These are phyloP conservation scores for Perca schrenkii DNA, from an alignment of 2,113 vertebrate genomes.

Conservation along the genomic window DNA sequence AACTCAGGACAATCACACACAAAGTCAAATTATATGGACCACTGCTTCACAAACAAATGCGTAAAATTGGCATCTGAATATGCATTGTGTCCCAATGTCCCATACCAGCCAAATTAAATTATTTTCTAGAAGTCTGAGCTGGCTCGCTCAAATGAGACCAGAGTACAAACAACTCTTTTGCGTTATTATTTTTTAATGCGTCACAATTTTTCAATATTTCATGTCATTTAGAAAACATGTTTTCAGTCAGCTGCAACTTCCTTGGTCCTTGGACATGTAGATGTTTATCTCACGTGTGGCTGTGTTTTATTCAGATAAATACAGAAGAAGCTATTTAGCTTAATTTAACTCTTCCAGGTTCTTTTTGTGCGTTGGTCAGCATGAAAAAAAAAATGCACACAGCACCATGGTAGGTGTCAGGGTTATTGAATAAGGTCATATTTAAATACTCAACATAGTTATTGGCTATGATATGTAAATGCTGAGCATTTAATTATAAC, in stretches of 20 bases:
- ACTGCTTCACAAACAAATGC: constrained; percentile 75
- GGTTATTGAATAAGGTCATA: background rate
- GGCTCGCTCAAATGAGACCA: constrained; percentile 65
- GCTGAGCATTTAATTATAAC: background rate
- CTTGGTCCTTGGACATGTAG: background rate
- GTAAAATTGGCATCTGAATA: constrained; percentile 80
- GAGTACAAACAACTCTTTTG: constrained; percentile 30
- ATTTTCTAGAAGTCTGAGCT: constrained; percentile 52
- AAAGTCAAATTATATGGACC: constrained; percentile 79
- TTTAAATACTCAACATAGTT: background rate
- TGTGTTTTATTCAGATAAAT: background rate
- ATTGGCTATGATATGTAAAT: background rate
- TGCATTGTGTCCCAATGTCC: constrained; percentile 76
- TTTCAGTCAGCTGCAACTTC: background rate
- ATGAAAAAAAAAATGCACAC: background rate
- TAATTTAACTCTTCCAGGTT: background rate
- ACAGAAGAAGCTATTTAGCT: background rate
- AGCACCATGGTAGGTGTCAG: background rate
- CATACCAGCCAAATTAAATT: constrained; percentile 77
- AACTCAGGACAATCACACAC: constrained; percentile 66
- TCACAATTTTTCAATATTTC: constrained; percentile 12
- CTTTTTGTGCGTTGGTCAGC: background rate
- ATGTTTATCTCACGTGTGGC: background rate
- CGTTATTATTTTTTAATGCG: constrained; percentile 1
- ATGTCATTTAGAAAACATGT: background rate